These are phyloP conservation scores for Machimus atricapillus DNA, from an alignment of 2,888 invertebrate species.

Conservation along the genomic window DNA sequence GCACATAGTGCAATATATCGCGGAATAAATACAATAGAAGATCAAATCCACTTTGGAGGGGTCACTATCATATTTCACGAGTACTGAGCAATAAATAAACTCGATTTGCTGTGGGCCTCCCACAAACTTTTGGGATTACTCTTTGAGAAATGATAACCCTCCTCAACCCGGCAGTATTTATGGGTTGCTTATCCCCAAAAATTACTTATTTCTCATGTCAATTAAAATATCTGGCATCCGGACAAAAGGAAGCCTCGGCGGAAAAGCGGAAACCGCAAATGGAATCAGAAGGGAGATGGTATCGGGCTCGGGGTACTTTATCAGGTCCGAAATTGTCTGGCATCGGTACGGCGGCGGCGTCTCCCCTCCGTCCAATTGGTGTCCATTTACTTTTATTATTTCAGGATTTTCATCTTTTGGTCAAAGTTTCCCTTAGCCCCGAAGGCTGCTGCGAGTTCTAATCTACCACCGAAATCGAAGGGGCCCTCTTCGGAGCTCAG, in stretches of 20 bases:
- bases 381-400: conserved; percentile 37
- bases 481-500: not conserved
- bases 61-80: not conserved
- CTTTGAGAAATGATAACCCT: not conserved
- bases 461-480: conserved; percentile 1
- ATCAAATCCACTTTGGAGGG: not conserved
- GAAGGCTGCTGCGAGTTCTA: not conserved
- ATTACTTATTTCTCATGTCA: conserved; percentile 30
- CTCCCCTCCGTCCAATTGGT: not conserved
- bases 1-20: not conserved
- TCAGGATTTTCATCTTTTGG: conserved; percentile 29
- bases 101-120: not conserved
- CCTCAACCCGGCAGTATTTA: not conserved
- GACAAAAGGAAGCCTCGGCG: not conserved
- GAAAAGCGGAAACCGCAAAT: not conserved
- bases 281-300: not conserved
- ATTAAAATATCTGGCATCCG: conserved; percentile 19
- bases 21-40: not conserved
- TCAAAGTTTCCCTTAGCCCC: conserved; percentile 20
- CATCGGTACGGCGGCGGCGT: not conserved
- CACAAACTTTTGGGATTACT: not conserved
- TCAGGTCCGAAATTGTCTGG: not conserved
- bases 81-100: not conserved
- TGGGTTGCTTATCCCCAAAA: conserved; percentile 11
- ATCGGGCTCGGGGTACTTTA: not conserved